Evolutionary conservation across 2,888 invertebrate genomes (phyloP), one percentile per base, ranked within the genome.

Genomic region (Plebejus anna): DNA sequence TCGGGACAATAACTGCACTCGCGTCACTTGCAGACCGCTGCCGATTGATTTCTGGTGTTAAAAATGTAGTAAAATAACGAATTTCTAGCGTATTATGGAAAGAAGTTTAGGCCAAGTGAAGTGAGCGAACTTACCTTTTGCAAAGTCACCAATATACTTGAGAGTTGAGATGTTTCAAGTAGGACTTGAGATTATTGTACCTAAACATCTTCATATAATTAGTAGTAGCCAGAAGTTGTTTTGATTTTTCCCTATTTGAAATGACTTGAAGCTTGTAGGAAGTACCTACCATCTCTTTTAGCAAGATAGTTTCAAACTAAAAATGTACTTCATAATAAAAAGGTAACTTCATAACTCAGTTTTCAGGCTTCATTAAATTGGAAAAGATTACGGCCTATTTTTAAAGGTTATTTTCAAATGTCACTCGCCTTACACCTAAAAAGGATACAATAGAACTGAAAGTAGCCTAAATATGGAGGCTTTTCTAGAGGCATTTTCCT

Each of bases 1-100:
- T 87, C 82, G 83, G 85, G 87, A 88, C 88, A 88, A 88, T 84
- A 84, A 84, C 83, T 83, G 81, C 82, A 84, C 83, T 86, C 82
- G 83, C 32, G 36, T 16, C 16, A 36, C 57, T 36, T 66, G 66
- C 66, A 66, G 13, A 66, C 66, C 42, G 72, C 47, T 72, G 9
- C 11, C 22, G 11, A 47, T 71, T 6, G 16, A 42, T 42, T 71
- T 72, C 47, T 11, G 22, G 9, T n/a, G 72, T 28, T 57, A 71
- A 72, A 5, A 47, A 70, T 32, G 13, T 36, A 9, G 61, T 7
- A 22, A 28, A 28, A 61, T 28, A 61, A 59, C 38, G 38, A 32
- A 32, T 32, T 0, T 32, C 32, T 32, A 32, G 32, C 32, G 32
- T 32, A 32, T 32, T 32, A 32, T 32, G 32, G 32, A 32, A 32